Base-by-base conservation (phyloP, 2,113 vertebrate genomes). In the Jaculus jaculus region DNA sequence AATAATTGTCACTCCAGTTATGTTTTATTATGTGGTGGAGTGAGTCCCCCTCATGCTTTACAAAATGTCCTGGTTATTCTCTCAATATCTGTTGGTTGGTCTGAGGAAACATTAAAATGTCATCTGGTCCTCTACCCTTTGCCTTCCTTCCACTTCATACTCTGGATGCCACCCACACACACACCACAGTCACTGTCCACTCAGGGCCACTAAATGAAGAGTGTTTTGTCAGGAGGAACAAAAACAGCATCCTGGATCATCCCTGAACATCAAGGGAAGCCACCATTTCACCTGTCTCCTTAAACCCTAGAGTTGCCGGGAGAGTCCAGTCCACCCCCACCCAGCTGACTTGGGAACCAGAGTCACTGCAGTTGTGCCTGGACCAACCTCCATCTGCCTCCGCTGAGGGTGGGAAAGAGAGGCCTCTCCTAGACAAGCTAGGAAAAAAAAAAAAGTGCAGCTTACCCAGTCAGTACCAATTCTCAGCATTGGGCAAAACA, bases 1-100 rank as follows among this genome's bases (percentile, higher is more conserved):
- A 73, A 77, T 81, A 77, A 75, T 2, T 84, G 58, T 91, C 42
- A 21, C 37, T 91, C 74, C 86, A 42, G 51, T 54, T 77, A 83
- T 63, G 15, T 96, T 89, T 92, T 75, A 72, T 61, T 78, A 81
- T 42, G 37, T 51, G 30, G 54, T 47, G 12, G 51, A n/a, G n/a
- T 12, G 34, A 74, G 47, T 30, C 34, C 28, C 7, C 39, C 84
- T 81, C 15, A 4, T 12, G 90, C 71, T 83, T 42, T 18, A 77
- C 18, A 84, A 73, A 84, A 90, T 13, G 24, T 68, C 42, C 60
- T 61, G n/a, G n/a, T 86, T 73, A 37, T 84, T 87, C 66, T 84
- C 54, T 80, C 63, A 77, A 8, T 7, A 39, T 83, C 28, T 88
- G 5, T 47, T 47, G 42, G 0, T 85, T 92, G 58, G 72, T 93